Conservation (phyloP, 2,113 vertebrate genomes). For the Microtus ochrogaster region DNA sequence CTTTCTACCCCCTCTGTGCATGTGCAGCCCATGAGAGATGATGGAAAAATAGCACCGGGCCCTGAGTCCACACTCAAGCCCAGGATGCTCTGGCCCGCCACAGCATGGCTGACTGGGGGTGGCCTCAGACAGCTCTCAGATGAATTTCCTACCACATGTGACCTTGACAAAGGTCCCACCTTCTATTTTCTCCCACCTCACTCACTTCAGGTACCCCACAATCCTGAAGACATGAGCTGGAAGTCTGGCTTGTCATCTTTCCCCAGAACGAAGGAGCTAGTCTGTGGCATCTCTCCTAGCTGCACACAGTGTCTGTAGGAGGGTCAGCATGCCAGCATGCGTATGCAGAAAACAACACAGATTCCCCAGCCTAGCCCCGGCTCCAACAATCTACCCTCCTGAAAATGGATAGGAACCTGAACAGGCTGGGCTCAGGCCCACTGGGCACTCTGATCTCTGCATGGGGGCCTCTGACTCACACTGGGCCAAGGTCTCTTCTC, state of each 20-base stretch:
- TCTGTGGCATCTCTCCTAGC: background rate
- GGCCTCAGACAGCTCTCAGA: background rate
- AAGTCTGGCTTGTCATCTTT: no score
- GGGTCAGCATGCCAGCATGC: no score
- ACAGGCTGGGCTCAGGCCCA: accelerated
- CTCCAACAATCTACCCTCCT: background rate
- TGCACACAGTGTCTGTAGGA: accelerated
- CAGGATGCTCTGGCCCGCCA: background rate
- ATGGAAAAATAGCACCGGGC: no score
- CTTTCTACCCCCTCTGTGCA: accelerated
- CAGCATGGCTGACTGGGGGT: background rate
- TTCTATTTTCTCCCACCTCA: accelerated
- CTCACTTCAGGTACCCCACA: accelerated
- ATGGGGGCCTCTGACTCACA: accelerated
- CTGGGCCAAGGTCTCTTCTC: background rate
- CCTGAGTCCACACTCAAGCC: no score
- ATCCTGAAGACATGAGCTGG: accelerated
- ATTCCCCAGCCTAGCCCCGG: background rate
- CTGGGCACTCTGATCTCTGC: no score
- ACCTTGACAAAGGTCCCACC: background rate
- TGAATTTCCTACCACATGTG: accelerated
- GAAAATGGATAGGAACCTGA: background rate
- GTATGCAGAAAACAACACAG: background rate
- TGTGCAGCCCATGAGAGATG: no score
- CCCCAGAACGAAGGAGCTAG: background rate